phyloP scores from a whole-genome alignment of 2,797 vertebrate genomes.

The Amblyraja radiata region DNA sequence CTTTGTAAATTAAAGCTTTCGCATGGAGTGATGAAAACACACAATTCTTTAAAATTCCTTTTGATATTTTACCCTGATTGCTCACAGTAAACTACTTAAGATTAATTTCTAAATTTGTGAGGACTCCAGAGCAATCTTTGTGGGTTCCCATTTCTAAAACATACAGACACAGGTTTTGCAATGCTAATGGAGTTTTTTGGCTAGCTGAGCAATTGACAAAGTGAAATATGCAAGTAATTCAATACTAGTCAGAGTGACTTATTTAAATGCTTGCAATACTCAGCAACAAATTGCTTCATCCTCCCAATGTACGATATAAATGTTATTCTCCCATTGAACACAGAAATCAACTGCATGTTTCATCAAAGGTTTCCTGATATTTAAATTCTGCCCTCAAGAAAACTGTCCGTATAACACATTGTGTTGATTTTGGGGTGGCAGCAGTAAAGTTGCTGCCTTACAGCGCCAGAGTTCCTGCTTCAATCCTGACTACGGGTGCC shows the following conservation, averaged over 20 bases:
- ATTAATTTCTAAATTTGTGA: background rate
- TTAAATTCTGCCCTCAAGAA: background rate
- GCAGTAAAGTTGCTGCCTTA: no score
- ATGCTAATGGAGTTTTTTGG: background rate
- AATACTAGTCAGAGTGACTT: background rate
- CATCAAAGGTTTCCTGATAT: background rate
- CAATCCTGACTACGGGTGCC: no score
- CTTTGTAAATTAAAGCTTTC: background rate
- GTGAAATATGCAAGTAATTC: background rate
- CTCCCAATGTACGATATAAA: background rate
- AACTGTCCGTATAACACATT: background rate
- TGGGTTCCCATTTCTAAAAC: background rate
- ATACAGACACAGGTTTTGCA: background rate
- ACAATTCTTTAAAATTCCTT: background rate
- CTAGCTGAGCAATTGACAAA: background rate
- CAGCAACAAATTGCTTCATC: no score
- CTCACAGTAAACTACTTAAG: background rate
- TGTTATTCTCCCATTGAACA: background rate
- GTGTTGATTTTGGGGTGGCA: no score
- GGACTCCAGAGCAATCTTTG: background rate
- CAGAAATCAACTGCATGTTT: background rate
- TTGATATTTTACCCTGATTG: background rate
- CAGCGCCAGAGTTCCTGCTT: no score
- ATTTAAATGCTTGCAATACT: background rate
- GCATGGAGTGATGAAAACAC: background rate